Conservation (phyloP, 2,113 vertebrate genomes). For the Centropus unirufus region DNA sequence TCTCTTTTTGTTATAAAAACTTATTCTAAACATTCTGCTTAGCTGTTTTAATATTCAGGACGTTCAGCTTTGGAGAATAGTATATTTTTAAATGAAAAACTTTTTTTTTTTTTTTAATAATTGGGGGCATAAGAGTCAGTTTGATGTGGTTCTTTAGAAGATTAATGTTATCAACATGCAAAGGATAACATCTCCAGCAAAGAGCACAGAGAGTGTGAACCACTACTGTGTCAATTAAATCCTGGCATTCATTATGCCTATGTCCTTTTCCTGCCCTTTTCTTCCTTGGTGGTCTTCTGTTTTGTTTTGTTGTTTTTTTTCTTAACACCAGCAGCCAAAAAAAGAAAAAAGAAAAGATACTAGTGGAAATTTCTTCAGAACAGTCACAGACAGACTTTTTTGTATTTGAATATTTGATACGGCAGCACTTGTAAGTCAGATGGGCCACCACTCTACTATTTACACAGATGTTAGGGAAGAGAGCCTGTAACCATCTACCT, state of each 20-base stretch:
- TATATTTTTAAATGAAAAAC: not conserved
- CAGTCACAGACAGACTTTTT: conserved; percentile 73
- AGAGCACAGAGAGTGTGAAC: conserved; percentile 26
- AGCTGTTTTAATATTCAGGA: not conserved
- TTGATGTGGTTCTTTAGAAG: not conserved
- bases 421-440: conserved; percentile 70
- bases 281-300: conserved; percentile 78
- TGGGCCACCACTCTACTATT: conserved; percentile 75
- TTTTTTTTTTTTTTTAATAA: not conserved
- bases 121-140: not conserved
- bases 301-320: conserved; percentile 48
- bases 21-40: not conserved
- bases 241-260: conserved; percentile 70
- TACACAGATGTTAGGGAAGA: conserved; percentile 83
- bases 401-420: conserved; percentile 79
- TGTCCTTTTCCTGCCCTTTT: conserved; percentile 74
- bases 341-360: conserved; percentile 51
- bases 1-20: not conserved
- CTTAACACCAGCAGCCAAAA: conserved; percentile 65
- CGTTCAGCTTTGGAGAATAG: not conserved
- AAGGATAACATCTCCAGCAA: conserved; percentile 26
- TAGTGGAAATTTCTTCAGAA: conserved; percentile 66
- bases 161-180: conserved; percentile 35
- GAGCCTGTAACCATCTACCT: conserved; percentile 77
- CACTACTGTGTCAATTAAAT: conserved; percentile 55